Evolutionary conservation across 2,888 invertebrate species (phyloP).

Genomic region (Tachina grossa): DNA sequence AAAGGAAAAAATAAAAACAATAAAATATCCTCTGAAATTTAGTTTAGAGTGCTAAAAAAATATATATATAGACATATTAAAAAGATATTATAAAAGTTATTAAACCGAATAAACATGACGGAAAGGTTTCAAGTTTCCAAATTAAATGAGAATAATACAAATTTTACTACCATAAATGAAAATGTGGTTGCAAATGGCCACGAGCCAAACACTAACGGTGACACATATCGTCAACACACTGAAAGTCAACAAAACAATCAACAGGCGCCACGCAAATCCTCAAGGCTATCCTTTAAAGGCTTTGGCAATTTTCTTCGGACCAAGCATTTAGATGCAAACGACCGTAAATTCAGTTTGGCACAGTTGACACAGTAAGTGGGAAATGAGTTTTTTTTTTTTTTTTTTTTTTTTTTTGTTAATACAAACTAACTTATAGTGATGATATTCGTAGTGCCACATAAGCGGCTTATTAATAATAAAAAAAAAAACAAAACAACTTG

Average conservation of each 20-base stretch:
- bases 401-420: too few relatives aligned
- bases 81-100: neutral
- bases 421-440: too few relatives aligned
- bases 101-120: slow-evolving; percentile 72
- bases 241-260: slow-evolving; percentile 32
- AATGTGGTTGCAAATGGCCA: slow-evolving; percentile 24
- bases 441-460: too few relatives aligned
- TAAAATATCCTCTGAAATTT: slow-evolving; percentile 15
- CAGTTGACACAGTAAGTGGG: slow-evolving; percentile 81
- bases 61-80: neutral
- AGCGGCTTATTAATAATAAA: too few relatives aligned
- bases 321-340: slow-evolving; percentile 71
- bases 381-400: neutral
- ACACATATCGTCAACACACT: slow-evolving; percentile 68
- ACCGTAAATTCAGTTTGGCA: slow-evolving; percentile 82
- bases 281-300: slow-evolving; percentile 78
- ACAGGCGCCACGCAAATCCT: slow-evolving; percentile 75
- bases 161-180: slow-evolving; percentile 70
- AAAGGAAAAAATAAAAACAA: neutral
- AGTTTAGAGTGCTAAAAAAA: neutral
- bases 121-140: slow-evolving; percentile 80
- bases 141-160: slow-evolving; percentile 75
- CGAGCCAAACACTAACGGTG: slow-evolving; percentile 58
- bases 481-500: neutral
- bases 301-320: slow-evolving; percentile 78